A percentile compares a stretch with the other conserved stretches of the same genome.
Conservation (phyloP, 1,140 invertebrate species). For the Adoxophyes honmai region DNA sequence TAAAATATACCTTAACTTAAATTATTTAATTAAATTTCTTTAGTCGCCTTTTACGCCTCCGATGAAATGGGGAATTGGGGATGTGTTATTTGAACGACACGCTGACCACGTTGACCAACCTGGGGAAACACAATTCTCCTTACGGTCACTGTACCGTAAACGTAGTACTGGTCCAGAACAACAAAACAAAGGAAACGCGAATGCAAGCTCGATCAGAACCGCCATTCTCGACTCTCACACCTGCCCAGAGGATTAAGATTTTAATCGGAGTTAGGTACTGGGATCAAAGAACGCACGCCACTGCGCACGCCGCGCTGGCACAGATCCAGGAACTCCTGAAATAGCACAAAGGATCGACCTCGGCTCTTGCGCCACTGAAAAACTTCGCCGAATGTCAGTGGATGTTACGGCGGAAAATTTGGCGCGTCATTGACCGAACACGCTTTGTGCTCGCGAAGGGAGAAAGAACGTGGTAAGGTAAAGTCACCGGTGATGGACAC, state of each 20-base stretch:
- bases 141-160: too few relatives aligned
- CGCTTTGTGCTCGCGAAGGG: too few relatives aligned
- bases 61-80: too few relatives aligned
- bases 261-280: constrained; percentile 25
- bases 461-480: too few relatives aligned
- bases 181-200: constrained; percentile 48
- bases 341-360: constrained; percentile 74
- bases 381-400: constrained; percentile 68
- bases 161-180: too few relatives aligned
- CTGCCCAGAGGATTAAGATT: constrained; percentile 17
- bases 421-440: constrained; percentile 42
- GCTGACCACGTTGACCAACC: too few relatives aligned
- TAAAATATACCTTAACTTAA: too few relatives aligned
- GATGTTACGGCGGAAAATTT: constrained; percentile 54
- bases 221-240: constrained; percentile 11
- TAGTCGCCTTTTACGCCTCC: too few relatives aligned
- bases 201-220: constrained; percentile 6
- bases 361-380: constrained; percentile 42
- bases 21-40: too few relatives aligned
- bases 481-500: too few relatives aligned
- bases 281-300: constrained; percentile 53
- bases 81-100: too few relatives aligned
- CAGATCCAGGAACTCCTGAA: constrained; percentile 64
- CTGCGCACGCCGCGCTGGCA: constrained; percentile 48
- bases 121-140: too few relatives aligned